These are phyloP conservation scores for Micrasema longulum DNA, from an alignment of 1,140 invertebrate species.

Conservation along the genomic window DNA sequence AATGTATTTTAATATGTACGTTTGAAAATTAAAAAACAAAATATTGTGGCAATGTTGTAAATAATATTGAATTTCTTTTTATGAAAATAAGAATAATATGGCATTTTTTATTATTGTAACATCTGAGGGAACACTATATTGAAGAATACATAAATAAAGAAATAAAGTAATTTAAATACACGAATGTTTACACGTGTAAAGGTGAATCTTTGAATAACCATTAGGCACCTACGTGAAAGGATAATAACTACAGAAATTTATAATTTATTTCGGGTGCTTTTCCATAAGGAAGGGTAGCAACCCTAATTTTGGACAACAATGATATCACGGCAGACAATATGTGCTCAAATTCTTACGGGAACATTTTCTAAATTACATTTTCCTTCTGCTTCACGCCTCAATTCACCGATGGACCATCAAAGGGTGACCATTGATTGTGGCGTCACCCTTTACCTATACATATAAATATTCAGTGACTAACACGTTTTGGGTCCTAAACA, in stretches of 20 bases:
- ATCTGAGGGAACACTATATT: no score
- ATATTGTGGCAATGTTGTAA: no score
- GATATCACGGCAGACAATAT: constrained; percentile 24
- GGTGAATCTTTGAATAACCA: not conserved
- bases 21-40: no score
- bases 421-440: constrained; percentile 37
- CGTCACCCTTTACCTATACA: constrained; percentile 31
- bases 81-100: no score
- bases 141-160: no score
- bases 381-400: constrained; percentile 26
- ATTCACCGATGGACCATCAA: constrained; percentile 32
- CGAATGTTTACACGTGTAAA: no score
- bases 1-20: no score
- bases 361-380: constrained; percentile 34
- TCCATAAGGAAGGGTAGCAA: constrained; percentile 3
- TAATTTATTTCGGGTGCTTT: constrained; percentile 1
- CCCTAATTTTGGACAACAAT: constrained; percentile 16
- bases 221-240: not conserved
- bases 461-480: constrained; percentile 40
- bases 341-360: constrained; percentile 16
- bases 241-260: constrained; percentile 11
- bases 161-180: no score
- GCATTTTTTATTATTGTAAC: no score
- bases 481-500: constrained; percentile 37
- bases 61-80: no score